Conservation (phyloP, 2,113 vertebrate species). For the Mirounga angustirostris region DNA sequence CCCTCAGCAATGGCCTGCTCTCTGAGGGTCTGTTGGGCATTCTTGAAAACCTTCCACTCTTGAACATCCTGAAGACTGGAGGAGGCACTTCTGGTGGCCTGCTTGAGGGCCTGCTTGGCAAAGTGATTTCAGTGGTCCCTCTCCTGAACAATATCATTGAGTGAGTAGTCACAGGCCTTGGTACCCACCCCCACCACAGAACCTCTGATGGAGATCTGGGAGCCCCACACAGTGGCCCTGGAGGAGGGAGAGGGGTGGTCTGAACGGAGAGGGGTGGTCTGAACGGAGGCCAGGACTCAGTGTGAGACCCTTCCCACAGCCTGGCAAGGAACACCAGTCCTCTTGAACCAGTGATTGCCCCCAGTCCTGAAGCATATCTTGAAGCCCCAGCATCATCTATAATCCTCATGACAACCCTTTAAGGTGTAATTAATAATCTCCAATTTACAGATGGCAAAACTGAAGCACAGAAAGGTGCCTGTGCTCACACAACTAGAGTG, state of each 20-base stretch:
- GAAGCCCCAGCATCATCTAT: neutral
- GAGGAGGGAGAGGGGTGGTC: neutral
- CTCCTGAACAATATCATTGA: conserved; percentile 45
- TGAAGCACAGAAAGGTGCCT: neutral
- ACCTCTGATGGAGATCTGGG: neutral
- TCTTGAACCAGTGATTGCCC: neutral
- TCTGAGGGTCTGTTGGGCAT: conserved; percentile 20
- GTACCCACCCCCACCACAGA: neutral
- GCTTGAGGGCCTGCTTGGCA: conserved; percentile 34
- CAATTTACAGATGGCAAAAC: neutral
- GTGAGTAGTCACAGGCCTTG: conserved; percentile 57
- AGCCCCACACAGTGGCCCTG: neutral
- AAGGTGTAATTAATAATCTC: neutral
- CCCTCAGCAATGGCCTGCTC: conserved; percentile 51
- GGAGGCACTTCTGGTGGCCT: neutral
- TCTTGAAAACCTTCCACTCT: conserved; percentile 39
- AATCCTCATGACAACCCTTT: neutral
- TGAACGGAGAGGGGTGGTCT: neutral
- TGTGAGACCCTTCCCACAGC: neutral
- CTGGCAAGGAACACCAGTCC: neutral
- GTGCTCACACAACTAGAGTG: neutral
- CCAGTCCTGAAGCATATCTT: neutral
- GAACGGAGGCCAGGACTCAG: neutral
- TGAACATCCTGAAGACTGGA: conserved; percentile 10
- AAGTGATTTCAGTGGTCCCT: neutral